A percentile compares a stretch with the other conserved stretches of the same genome.
These are phyloP conservation scores for Druon quercuslanigerum DNA, from an alignment of 1,140 invertebrate genomes.

Conservation along the genomic window DNA sequence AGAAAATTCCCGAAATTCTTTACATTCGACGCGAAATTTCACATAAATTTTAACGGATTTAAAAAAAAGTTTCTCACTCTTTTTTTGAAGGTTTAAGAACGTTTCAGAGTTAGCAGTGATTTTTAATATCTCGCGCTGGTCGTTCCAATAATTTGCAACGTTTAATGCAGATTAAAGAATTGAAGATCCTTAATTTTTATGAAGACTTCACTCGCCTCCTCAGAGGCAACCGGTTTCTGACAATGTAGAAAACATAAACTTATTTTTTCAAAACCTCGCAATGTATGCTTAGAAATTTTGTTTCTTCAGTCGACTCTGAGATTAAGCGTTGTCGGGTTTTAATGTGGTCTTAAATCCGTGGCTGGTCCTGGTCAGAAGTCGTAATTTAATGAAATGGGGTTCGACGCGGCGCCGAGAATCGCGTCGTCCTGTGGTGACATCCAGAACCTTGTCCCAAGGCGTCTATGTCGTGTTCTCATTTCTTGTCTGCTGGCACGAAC, in stretches of 20 bases:
- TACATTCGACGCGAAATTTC: too few species aligned
- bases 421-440: slow-evolving; percentile 17
- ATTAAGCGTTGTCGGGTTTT: slow-evolving; percentile 12
- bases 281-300: not conserved
- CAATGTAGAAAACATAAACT: slow-evolving; percentile 11
- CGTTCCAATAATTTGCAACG: too few species aligned
- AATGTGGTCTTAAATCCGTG: slow-evolving; percentile 20
- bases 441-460: slow-evolving; percentile 27
- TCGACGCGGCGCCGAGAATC: slow-evolving; percentile 31
- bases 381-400: slow-evolving; percentile 26
- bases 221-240: not conserved
- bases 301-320: not conserved
- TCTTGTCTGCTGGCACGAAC: slow-evolving; percentile 38
- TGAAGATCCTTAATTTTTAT: not conserved
- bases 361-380: slow-evolving; percentile 20
- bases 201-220: not conserved
- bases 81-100: too few species aligned
- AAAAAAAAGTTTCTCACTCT: too few species aligned
- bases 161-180: too few species aligned
- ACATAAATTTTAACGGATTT: too few species aligned
- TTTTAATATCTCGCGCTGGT: too few species aligned
- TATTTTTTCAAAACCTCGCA: not conserved
- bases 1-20: too few species aligned
- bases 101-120: too few species aligned
- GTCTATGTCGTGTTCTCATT: slow-evolving; percentile 34